Conservation (phyloP, 2,888 invertebrate species). For the Steinernema hermaphroditum region DNA sequence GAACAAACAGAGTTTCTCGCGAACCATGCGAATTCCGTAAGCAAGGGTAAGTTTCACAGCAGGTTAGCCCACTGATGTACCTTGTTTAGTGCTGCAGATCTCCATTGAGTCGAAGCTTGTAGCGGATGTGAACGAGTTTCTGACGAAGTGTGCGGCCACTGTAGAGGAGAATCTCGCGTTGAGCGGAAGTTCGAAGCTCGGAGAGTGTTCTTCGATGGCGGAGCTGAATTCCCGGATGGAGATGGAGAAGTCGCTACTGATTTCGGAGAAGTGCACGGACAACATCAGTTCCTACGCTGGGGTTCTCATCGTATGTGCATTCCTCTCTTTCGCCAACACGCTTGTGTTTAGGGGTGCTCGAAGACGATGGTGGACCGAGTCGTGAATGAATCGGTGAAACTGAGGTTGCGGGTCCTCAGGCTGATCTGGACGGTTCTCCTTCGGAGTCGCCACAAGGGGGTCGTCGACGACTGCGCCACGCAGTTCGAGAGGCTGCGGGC, state of each 20-base stretch:
- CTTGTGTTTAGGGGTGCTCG: conserved; percentile 18
- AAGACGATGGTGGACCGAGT: conserved; percentile 7
- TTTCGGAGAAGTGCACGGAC: conserved; percentile 10
- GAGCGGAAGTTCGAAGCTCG: conserved; percentile 16
- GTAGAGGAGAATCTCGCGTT: conserved; percentile 14
- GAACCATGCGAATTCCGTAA: neutral
- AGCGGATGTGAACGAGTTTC: neutral
- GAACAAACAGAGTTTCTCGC: neutral
- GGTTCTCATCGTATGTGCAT: neutral
- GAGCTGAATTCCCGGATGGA: conserved; percentile 10
- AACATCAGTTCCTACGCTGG: conserved; percentile 20
- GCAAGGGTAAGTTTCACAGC: neutral
- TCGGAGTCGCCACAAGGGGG: conserved; percentile 11
- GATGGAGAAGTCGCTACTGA: neutral
- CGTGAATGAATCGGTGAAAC: neutral
- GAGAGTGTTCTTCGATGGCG: conserved; percentile 22
- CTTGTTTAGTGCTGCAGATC: conserved; percentile 4
- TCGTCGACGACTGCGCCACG: conserved; percentile 25
- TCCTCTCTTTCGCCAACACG: no score
- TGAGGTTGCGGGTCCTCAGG: neutral
- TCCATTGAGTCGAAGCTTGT: neutral
- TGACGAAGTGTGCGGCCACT: neutral
- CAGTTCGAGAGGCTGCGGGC: conserved; percentile 4
- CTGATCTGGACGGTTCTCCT: conserved; percentile 22
- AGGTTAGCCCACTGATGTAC: neutral